Evolutionary conservation across 2,797 vertebrate species (phyloP), one percentile per base, ranked within the genome.

Genomic region (Gila robusta): DNA sequence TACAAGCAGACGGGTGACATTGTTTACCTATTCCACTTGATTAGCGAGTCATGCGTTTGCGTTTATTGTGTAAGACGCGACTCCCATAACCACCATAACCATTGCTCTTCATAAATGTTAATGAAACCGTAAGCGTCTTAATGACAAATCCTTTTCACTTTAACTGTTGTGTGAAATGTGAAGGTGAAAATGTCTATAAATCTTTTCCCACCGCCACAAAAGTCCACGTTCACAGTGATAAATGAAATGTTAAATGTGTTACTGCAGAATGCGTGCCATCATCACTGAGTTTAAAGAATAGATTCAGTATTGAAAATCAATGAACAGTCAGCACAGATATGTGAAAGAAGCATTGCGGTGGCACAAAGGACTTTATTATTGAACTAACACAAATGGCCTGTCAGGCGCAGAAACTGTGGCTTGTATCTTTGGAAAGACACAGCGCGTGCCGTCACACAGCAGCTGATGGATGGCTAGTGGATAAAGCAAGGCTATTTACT

Each of bases 11-110:
- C 85, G 76, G 86, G 79, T 89, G 91, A 87, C 89, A 88, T 92
- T 91, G 91, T 94, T 94, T 92, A 92, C 92, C 91, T 39, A 69
- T 78, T 76, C 62, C n/a, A 49, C 28, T 86, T 86, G 78, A 89
- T 84, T 85, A 77, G 79, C 52, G 73, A 56, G 28, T 47, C 41
- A 62, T 6, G 62, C n/a, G 23, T 35, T 16, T 23, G 39, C 0
- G 3, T 81, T 70, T 56, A 39, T 70, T 39, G 47, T 21, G 64
- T 32, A 11, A 81, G 28, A 8, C 28, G 16, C 3, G 4, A 72
- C 28, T 79, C 26, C 71, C 16, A 19, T 70, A 73, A 79, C 71
- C 39, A 56, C 16, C n/a, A 23, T 39, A 23, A 28, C 39, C 64
- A 66, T 56, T n/a, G 39, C 44, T 77, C 44, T 28, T 78, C 73